These are phyloP conservation scores for Aviceda subcristata DNA, from an alignment of 2,113 vertebrate species.

Conservation along the genomic window DNA sequence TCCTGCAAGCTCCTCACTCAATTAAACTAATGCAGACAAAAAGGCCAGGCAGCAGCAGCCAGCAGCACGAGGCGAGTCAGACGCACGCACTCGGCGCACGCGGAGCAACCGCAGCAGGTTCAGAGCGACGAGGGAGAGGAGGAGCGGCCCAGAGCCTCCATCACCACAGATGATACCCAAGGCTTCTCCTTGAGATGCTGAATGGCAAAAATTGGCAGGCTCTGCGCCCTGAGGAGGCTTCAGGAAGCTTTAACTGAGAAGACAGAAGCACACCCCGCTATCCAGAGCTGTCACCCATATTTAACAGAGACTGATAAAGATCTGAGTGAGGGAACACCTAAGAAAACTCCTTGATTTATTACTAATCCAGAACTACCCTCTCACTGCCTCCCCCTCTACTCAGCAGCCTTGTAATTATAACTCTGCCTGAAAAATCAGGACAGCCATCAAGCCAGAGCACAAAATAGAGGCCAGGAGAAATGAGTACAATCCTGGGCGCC, in stretches of 20 bases:
- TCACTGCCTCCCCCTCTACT: background rate
- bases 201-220: background rate
- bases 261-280: background rate
- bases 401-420: background rate
- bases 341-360: background rate
- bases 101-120: accelerated
- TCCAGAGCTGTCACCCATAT: background rate
- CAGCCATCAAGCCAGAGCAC: background rate
- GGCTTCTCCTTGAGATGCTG: background rate
- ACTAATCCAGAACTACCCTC: background rate
- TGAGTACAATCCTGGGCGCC: accelerated
- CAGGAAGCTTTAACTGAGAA: background rate
- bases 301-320: background rate
- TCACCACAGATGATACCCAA: background rate
- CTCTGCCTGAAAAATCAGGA: background rate
- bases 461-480: background rate
- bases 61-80: accelerated
- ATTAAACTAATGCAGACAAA: background rate
- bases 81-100: accelerated
- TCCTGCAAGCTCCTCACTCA: background rate
- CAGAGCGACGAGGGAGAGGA: background rate
- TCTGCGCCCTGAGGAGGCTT: background rate
- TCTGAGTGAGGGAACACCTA: background rate
- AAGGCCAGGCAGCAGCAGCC: background rate
- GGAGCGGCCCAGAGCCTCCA: background rate